phyloP scores from a whole-genome alignment of 2,113 vertebrate genomes.

The Cottus gobio region DNA sequence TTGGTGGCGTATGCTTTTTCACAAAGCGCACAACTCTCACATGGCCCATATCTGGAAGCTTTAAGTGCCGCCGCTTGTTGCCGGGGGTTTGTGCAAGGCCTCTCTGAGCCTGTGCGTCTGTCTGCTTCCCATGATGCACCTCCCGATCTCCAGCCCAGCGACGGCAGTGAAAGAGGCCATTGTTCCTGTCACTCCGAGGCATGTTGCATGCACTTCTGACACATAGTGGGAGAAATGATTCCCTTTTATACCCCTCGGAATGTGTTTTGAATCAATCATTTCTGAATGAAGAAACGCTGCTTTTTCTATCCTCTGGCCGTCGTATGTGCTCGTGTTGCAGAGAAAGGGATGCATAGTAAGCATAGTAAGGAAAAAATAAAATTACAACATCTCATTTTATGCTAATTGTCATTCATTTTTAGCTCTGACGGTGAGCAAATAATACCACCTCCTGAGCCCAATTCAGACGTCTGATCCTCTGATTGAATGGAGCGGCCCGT shows the following conservation, averaged over 20 bases:
- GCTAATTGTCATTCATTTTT: slow-evolving; percentile 11
- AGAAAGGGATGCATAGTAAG: background rate
- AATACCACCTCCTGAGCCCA: slow-evolving; percentile 53
- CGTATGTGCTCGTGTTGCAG: slow-evolving; percentile 4
- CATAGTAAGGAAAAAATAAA: background rate
- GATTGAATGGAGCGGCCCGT: slow-evolving; percentile 49
- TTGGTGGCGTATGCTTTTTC: slow-evolving; percentile 5
- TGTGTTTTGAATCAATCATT: slow-evolving; percentile 76
- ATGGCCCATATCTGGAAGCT: slow-evolving; percentile 45
- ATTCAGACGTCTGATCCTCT: slow-evolving; percentile 61
- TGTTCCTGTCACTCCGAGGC: slow-evolving; percentile 78
- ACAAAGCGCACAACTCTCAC: slow-evolving; percentile 44
- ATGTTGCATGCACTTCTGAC: slow-evolving; percentile 82
- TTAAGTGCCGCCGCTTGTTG: slow-evolving; percentile 63
- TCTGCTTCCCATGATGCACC: slow-evolving; percentile 79
- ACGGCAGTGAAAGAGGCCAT: slow-evolving; percentile 82
- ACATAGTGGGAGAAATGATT: slow-evolving; percentile 81
- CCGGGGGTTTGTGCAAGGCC: slow-evolving; percentile 59
- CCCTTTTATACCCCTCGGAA: slow-evolving; percentile 76
- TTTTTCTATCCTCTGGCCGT: slow-evolving; percentile 7
- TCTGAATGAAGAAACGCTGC: slow-evolving; percentile 50
- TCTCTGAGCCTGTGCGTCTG: slow-evolving; percentile 50
- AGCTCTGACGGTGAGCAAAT: slow-evolving; percentile 6
- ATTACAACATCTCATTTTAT: slow-evolving; percentile 10
- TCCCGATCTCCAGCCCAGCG: slow-evolving; percentile 60